Conservation (phyloP, 2,113 vertebrate genomes). For the Falcunculus frontatus region DNA sequence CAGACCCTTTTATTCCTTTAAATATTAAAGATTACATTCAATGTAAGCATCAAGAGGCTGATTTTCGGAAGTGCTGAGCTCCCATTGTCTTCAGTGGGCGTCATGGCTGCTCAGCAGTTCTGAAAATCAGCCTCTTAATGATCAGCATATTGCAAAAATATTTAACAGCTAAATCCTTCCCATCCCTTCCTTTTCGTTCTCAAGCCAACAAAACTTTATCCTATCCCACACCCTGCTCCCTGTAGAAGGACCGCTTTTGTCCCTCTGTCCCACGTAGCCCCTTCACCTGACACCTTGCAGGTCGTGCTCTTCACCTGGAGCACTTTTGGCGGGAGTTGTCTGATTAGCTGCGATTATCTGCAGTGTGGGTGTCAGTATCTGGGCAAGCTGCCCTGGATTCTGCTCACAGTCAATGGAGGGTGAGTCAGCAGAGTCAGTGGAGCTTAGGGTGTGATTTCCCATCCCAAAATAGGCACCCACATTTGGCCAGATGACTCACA, state of each 20-base stretch:
- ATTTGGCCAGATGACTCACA: conserved; percentile 38
- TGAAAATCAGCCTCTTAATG: background rate
- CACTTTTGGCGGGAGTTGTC: background rate
- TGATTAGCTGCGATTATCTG: background rate
- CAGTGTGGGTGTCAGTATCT: background rate
- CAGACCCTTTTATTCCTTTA: conserved; percentile 12
- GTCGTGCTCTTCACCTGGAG: background rate
- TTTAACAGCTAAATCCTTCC: background rate
- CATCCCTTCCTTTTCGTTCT: background rate
- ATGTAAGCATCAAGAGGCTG: background rate
- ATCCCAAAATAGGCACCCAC: background rate
- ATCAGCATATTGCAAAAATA: background rate
- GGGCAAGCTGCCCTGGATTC: background rate
- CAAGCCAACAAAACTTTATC: background rate
- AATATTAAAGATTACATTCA: conserved; percentile 27
- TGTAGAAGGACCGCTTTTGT: background rate
- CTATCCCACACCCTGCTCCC: background rate
- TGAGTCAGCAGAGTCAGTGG: conserved; percentile 40
- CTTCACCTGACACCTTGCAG: background rate
- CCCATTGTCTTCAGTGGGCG: conserved; percentile 23
- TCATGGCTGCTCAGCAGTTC: conserved; percentile 31
- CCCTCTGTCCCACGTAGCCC: background rate
- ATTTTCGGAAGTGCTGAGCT: conserved; percentile 9
- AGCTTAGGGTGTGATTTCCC: background rate
- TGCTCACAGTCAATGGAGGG: conserved; percentile 1